Evolutionary conservation across 2,113 vertebrate genomes (phyloP).

Genomic region (Oncorhynchus keta): DNA sequence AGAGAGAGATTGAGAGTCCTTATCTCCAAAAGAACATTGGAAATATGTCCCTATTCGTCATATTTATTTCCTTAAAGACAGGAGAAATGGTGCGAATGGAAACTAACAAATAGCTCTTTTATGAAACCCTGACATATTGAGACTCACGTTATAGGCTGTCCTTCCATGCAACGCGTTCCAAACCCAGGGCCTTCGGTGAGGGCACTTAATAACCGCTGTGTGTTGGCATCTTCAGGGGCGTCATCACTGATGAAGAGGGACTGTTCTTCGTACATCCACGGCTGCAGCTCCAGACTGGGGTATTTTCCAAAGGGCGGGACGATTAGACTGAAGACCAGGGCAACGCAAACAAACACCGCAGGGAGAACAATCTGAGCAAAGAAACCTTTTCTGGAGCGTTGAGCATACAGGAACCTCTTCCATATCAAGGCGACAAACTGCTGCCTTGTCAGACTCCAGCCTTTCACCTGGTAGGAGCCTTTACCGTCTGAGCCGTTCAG

Average conservation of each 20-base stretch:
- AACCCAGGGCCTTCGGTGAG: conserved; percentile 84
- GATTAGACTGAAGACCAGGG: conserved; percentile 92
- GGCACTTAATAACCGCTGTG: conserved; percentile 78
- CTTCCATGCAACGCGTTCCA: conserved; percentile 92
- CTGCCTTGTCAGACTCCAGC: conserved; percentile 89
- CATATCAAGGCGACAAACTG: conserved; percentile 94
- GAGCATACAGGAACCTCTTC: conserved; percentile 92
- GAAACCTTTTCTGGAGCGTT: conserved; percentile 92
- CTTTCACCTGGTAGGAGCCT: conserved; percentile 86
- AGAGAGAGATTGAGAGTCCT: too few species aligned
- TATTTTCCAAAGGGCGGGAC: conserved; percentile 96
- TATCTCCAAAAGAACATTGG: neutral
- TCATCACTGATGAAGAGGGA: conserved; percentile 94
- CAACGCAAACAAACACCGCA: conserved; percentile 95
- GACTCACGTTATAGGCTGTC: conserved; percentile 84
- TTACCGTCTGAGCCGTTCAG: conserved; percentile 85
- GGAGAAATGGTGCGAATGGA: too few species aligned
- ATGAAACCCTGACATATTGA: neutral
- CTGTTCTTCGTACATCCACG: conserved; percentile 97
- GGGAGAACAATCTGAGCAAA: conserved; percentile 97
- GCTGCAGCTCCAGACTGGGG: conserved; percentile 92
- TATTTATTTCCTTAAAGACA: too few species aligned
- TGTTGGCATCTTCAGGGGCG: conserved; percentile 81
- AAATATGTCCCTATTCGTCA: too few species aligned
- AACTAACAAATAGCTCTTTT: too few species aligned